Base-by-base conservation (phyloP, 2,113 vertebrate species). In the Lamprotornis superbus region DNA sequence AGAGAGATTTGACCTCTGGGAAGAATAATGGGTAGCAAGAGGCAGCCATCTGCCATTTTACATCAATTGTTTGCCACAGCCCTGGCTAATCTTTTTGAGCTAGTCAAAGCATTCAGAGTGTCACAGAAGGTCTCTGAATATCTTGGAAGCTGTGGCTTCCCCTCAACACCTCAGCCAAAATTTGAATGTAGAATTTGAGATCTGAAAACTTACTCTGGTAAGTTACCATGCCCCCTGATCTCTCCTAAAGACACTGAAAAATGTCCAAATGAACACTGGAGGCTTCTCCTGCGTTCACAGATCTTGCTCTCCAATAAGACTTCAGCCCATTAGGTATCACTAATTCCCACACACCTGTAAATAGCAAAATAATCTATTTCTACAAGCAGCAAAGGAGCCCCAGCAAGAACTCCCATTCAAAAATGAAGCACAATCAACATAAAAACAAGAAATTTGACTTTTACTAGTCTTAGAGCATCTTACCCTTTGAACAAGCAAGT, bases 1-100 rank as follows among this genome's bases (percentile, higher is more conserved):
- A 65, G 65, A 91, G 70, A 91, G 75, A 92, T 81, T 92, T 92
- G 90, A 93, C 52, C 40, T 81, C 64, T 88, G 76, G 75, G 50
- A 86, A 70, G 71, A 92, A 78, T 64, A 69, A 44, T 2, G 0
- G 39, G 56, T 47, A 86, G 68, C 42, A 71, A 44, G 73, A 78
- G 69, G 71, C 88, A 94, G 35, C 19, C 20, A 52, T 95, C 35
- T 93, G 75, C 56, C 85, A 33, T 74, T 88, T 82, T 64, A 16
- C 39, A 81, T 71, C 88, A 64, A 27, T 52, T 83, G 18, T n/a
- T 94, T 92, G 79, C 78, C 91, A 75, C 40, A 59, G 52, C 33
- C 67, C 31, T 33, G 42, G 84, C 22, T 59, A 56, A 83, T 63
- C 28, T 55, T 88, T 88, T 70, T 63, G 23, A 67, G 68, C 42